These are phyloP conservation scores for Meloidogyne exigua DNA, from an alignment of 1,140 invertebrate genomes.

Conservation along the genomic window DNA sequence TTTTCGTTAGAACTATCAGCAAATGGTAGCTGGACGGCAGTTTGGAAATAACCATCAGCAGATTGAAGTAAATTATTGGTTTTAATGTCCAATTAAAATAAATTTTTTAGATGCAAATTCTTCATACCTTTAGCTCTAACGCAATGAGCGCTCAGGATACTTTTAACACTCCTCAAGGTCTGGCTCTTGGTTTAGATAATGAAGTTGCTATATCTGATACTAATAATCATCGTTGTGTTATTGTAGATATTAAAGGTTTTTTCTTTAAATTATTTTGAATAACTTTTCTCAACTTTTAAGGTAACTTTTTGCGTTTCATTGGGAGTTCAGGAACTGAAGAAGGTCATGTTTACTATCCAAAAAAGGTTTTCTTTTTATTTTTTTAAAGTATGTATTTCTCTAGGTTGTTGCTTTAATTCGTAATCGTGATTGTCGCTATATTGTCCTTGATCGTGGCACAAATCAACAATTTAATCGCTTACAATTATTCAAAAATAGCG, in stretches of 20 bases:
- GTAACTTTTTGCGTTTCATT: constrained; percentile 32
- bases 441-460: constrained; percentile 36
- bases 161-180: constrained; percentile 38
- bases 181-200: constrained; percentile 33
- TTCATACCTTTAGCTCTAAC: constrained; percentile 23
- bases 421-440: constrained; percentile 33
- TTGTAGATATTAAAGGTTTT: constrained; percentile 22
- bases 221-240: constrained; percentile 40
- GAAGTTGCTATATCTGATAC: constrained; percentile 38
- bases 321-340: constrained; percentile 41
- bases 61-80: not conserved
- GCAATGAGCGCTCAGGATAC: constrained; percentile 20
- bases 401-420: constrained; percentile 35
- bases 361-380: constrained; percentile 31
- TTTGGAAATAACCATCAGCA: constrained; percentile 3
- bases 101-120: constrained; percentile 25
- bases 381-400: not conserved
- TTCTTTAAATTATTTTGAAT: too few species aligned
- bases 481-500: constrained; percentile 38
- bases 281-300: too few species aligned
- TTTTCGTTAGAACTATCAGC: not conserved
- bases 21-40: constrained; percentile 1
- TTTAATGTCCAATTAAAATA: not conserved
- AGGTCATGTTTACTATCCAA: constrained; percentile 38
- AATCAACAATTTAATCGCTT: constrained; percentile 38